Conservation (phyloP, 2,113 vertebrate genomes). For the Urocitellus parryii region DNA sequence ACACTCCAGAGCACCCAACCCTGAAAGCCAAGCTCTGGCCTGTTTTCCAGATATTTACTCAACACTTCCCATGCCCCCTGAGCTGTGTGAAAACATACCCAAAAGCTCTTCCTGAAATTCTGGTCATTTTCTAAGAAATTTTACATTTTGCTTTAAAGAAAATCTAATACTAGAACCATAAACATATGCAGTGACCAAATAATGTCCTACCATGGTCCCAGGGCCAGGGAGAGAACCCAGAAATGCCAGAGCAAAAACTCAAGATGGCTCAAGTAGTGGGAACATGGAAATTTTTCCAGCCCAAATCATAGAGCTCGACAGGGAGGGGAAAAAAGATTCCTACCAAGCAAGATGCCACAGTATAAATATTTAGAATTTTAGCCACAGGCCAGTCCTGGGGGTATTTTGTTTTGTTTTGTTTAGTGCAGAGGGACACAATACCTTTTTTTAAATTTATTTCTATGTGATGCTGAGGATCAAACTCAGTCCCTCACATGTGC, state of each 20-base stretch:
- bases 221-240: too few species aligned
- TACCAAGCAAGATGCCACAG: not conserved
- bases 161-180: not conserved
- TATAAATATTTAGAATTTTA: not conserved
- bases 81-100: not conserved
- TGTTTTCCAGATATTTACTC: not conserved
- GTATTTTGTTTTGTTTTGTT: not conserved
- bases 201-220: not conserved
- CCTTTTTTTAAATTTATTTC: too few species aligned
- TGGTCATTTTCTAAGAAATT: conserved; percentile 36
- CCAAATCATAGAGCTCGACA: conserved; percentile 5
- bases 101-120: conserved; percentile 1
- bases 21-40: not conserved
- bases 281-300: not conserved
- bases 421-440: too few species aligned
- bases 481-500: too few species aligned
- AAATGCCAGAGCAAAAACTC: not conserved
- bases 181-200: conserved; percentile 45
- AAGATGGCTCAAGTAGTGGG: not conserved
- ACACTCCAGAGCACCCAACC: not conserved
- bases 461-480: too few species aligned
- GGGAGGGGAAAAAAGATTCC: not conserved
- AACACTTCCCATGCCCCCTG: not conserved
- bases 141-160: conserved; percentile 48
- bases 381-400: not conserved